These are phyloP conservation scores for Chymomyza caudatula DNA, from an alignment of 2,888 invertebrate genomes.

Conservation along the genomic window DNA sequence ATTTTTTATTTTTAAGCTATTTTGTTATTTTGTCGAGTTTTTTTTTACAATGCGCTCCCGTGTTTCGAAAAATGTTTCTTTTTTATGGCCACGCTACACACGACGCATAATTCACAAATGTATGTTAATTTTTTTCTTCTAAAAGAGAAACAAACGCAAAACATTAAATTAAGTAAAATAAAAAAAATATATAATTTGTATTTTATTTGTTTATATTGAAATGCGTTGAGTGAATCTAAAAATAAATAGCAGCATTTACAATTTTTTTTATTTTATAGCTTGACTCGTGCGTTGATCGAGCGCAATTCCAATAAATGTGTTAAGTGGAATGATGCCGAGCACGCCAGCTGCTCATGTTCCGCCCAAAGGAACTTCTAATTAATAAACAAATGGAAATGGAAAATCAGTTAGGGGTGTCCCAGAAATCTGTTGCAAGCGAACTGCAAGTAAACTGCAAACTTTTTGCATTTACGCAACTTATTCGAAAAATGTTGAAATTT, in stretches of 20 bases:
- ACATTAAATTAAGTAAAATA: neutral
- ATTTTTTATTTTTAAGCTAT: neutral
- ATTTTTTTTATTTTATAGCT: neutral
- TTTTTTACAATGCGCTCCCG: constrained; percentile 21
- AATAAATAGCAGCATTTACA: neutral
- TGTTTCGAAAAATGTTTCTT: neutral
- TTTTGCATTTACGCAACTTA: too few species aligned
- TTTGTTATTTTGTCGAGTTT: constrained; percentile 14
- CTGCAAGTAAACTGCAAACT: too few species aligned
- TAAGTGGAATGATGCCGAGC: neutral
- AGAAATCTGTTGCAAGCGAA: too few species aligned
- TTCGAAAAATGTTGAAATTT: too few species aligned
- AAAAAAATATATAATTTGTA: constrained; percentile 8
- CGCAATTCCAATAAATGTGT: neutral
- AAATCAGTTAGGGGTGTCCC: neutral
- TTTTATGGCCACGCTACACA: constrained; percentile 11
- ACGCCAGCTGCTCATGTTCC: neutral
- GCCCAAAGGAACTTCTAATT: neutral
- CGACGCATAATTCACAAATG: constrained; percentile 50
- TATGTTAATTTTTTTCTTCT: constrained; percentile 49
- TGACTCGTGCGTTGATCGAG: neutral
- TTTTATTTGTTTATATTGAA: constrained; percentile 44
- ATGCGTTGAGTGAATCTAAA: constrained; percentile 29
- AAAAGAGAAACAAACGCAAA: neutral
- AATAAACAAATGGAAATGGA: neutral